Evolutionary conservation across 2,888 invertebrate genomes (phyloP).

Genomic region (Nomada goodeniana): DNA sequence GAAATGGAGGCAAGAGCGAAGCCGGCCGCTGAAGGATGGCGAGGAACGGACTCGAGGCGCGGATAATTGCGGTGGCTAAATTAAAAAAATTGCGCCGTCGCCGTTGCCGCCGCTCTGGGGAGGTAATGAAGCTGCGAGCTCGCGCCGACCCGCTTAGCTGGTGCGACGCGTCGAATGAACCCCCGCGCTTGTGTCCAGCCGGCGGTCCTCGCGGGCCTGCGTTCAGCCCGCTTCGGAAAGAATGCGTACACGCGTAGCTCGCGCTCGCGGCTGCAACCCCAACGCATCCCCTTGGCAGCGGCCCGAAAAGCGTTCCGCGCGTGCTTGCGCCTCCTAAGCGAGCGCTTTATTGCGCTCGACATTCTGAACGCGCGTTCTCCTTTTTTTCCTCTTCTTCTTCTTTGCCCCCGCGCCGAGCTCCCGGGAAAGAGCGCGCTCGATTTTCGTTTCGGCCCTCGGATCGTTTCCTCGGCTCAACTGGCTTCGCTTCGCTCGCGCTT

Average conservation of each 20-base stretch:
- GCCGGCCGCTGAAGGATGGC: background rate
- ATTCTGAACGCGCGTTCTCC: constrained; percentile 53
- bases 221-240: constrained; percentile 20
- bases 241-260: constrained; percentile 33
- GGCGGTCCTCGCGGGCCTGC: background rate
- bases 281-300: constrained; percentile 32
- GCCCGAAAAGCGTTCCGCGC: constrained; percentile 62
- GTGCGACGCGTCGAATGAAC: constrained; percentile 21
- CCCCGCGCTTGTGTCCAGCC: constrained; percentile 7
- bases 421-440: background rate
- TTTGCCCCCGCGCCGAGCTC: background rate
- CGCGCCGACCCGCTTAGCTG: background rate
- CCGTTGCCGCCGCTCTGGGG: background rate
- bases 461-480: constrained; percentile 50
- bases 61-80: constrained; percentile 65
- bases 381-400: background rate
- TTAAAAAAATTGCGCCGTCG: constrained; percentile 70
- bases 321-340: constrained; percentile 54
- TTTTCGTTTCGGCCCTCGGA: background rate
- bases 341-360: constrained; percentile 52
- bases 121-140: constrained; percentile 48
- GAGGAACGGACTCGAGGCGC: background rate
- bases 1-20: constrained; percentile 46
- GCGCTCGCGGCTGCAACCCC: constrained; percentile 26
- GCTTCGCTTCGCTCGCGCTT: constrained; percentile 33